Conservation (phyloP, 2,797 vertebrate species). For the Gorsachius magnificus region DNA sequence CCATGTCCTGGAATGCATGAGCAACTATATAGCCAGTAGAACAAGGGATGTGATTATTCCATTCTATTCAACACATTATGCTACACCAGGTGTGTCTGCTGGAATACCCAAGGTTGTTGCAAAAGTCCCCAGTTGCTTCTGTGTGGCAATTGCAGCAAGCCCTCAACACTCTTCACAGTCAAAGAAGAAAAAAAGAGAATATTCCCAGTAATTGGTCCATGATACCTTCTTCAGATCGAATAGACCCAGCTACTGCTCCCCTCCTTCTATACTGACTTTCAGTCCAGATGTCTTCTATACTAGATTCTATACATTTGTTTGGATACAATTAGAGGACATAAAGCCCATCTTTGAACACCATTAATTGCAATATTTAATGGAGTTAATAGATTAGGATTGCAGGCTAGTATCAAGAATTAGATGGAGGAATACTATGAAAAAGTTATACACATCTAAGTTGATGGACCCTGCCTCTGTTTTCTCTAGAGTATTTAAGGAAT, state of each 20-base stretch:
- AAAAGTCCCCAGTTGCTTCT: not conserved
- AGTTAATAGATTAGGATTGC: not conserved
- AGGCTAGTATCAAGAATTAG: not conserved
- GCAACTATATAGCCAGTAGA: not conserved
- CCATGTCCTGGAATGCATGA: not conserved
- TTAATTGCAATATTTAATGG: not conserved
- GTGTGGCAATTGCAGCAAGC: not conserved
- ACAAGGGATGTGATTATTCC: not conserved
- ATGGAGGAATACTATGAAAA: not conserved
- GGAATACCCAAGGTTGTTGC: not conserved
- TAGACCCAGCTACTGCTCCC: not conserved
- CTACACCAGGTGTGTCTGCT: not conserved
- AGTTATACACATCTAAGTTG: not conserved
- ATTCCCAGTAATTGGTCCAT: not conserved
- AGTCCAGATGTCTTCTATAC: not conserved
- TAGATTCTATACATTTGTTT: not conserved
- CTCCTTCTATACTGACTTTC: not conserved
- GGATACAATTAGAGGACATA: not conserved
- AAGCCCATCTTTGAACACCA: not conserved
- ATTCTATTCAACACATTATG: not conserved
- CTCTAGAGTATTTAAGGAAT: not conserved
- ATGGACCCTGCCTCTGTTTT: not conserved
- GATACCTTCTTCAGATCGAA: not conserved
- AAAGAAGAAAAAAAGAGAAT: not conserved
- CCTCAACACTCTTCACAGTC: not conserved